Conservation (phyloP, 2,113 vertebrate genomes). For the Ramphastos sulfuratus region DNA sequence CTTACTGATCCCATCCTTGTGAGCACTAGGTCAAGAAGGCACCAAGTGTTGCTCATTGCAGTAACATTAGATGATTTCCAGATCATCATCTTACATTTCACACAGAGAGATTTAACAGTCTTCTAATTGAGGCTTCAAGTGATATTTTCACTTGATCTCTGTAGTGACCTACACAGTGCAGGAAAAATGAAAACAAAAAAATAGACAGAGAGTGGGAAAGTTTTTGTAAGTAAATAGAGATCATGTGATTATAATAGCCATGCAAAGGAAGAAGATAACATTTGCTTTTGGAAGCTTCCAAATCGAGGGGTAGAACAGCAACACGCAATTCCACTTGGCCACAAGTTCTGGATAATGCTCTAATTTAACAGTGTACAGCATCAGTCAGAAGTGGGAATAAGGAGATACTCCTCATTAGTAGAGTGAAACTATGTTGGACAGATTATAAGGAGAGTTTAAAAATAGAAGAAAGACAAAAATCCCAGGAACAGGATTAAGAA, state of each 20-base stretch:
- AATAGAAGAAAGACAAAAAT: neutral
- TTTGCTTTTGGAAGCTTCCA: neutral
- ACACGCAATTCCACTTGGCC: neutral
- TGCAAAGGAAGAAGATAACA: neutral
- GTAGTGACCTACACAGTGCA: neutral
- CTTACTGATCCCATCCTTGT: neutral
- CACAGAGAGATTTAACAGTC: neutral
- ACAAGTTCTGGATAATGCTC: neutral
- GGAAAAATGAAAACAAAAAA: neutral
- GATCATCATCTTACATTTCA: neutral
- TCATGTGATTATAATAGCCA: neutral
- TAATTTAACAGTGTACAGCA: neutral
- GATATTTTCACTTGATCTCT: neutral
- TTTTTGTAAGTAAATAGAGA: neutral
- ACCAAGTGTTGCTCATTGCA: neutral
- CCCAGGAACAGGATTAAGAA: neutral
- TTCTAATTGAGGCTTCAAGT: neutral
- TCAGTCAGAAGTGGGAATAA: neutral
- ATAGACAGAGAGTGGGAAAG: neutral
- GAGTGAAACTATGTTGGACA: neutral
- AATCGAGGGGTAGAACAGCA: neutral
- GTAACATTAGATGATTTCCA: neutral
- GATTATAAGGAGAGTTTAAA: neutral
- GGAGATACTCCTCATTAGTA: neutral
- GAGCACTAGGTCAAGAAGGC: neutral